Evolutionary conservation across 1,140 invertebrate species (phyloP).

Genomic region (Saccostrea cuccullata): DNA sequence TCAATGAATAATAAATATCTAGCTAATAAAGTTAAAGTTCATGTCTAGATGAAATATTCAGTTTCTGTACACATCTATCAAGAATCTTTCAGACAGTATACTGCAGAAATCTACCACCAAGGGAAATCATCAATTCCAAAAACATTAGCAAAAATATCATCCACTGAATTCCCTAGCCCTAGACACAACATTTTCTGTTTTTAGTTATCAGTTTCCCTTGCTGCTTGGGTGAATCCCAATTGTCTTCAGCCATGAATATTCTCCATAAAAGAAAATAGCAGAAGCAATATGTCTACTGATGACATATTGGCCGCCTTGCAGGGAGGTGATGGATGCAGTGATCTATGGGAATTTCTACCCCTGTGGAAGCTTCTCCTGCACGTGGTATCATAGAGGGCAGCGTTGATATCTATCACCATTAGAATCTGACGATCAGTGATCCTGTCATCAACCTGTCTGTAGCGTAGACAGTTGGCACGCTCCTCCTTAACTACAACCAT

Average conservation of each 20-base stretch:
- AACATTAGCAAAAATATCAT: conserved; percentile 32
- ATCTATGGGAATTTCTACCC: not conserved
- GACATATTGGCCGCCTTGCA: not conserved
- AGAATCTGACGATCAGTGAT: not conserved
- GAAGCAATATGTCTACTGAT: conserved; percentile 9
- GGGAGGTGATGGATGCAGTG: not conserved
- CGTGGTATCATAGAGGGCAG: conserved; percentile 5
- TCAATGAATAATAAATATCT: conserved; percentile 31
- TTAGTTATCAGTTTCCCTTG: conserved; percentile 12
- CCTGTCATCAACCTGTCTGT: conserved; percentile 11
- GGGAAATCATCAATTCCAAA: conserved; percentile 35
- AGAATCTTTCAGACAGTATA: conserved; percentile 15
- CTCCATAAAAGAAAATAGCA: conserved; percentile 25
- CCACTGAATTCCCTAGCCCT: conserved; percentile 1
- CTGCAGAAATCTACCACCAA: conserved; percentile 10
- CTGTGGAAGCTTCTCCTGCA: not conserved
- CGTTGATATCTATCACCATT: conserved; percentile 21
- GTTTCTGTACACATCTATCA: conserved; percentile 23
- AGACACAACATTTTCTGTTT: conserved; percentile 25
- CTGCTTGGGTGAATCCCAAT: conserved; percentile 26
- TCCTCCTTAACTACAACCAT: not conserved
- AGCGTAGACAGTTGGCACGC: conserved; percentile 11
- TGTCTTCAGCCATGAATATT: conserved; percentile 31
- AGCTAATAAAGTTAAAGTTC: conserved; percentile 25
- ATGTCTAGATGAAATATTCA: conserved; percentile 26